Percentiles rank a stretch among this genome's conserved stretches.
Conservation (phyloP, 2,113 vertebrate species). For the Sminthopsis crassicaudata region DNA sequence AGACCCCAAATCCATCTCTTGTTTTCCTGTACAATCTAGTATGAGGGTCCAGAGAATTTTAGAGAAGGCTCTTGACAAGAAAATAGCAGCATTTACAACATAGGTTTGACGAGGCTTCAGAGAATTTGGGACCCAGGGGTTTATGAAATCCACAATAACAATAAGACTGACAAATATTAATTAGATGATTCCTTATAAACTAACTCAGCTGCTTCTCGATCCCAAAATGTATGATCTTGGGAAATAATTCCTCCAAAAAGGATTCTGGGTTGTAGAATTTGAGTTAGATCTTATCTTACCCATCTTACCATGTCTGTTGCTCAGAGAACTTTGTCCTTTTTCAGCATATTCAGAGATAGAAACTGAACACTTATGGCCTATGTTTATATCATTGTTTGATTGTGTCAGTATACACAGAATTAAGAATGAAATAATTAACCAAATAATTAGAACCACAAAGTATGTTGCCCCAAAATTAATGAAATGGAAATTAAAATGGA, state of each 20-base stretch:
- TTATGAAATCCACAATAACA: constrained; percentile 46
- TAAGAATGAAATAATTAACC: constrained; percentile 33
- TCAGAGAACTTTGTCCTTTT: constrained; percentile 27
- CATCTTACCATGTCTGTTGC: background rate
- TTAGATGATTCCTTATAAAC: constrained; percentile 56
- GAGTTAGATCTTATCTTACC: constrained; percentile 45
- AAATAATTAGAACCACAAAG: constrained; percentile 33
- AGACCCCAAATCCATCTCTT: constrained; percentile 33
- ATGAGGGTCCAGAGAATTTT: background rate
- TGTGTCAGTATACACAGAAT: background rate
- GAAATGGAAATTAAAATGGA: constrained; percentile 44
- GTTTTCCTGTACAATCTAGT: background rate
- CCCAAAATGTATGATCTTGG: too few relatives aligned
- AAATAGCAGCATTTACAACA: constrained; percentile 38
- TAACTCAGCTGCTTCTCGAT: constrained; percentile 35
- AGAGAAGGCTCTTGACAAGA: constrained; percentile 1
- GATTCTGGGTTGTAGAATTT: constrained; percentile 36
- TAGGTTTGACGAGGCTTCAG: background rate
- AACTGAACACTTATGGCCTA: background rate
- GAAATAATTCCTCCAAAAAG: constrained; percentile 42
- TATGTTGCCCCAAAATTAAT: constrained; percentile 16
- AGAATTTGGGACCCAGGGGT: background rate
- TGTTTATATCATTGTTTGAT: constrained; percentile 24
- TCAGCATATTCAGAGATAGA: background rate
- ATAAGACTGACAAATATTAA: constrained; percentile 27